Conservation (phyloP, 2,113 vertebrate species). For the Pogona vitticeps region DNA sequence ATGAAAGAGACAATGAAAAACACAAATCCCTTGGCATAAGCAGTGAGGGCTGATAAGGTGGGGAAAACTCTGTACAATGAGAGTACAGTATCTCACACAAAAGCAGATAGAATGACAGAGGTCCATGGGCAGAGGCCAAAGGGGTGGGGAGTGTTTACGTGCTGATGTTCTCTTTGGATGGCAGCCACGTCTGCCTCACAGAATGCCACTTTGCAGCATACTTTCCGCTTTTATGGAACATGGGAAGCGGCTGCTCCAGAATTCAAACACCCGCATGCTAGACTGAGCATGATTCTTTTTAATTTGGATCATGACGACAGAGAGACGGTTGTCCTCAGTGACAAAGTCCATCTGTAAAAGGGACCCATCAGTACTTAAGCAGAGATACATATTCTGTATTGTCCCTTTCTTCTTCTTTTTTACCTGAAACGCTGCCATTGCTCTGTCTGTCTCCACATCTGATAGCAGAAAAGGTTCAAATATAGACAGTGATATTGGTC, state of each 20-base stretch:
- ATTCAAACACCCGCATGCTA: no score
- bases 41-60: no score
- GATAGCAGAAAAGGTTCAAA: conserved; percentile 76
- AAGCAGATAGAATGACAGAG: no score
- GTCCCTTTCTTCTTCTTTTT: neutral
- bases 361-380: neutral
- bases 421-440: conserved; percentile 84
- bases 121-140: neutral
- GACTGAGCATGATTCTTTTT: no score
- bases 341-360: neutral
- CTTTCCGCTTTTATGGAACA: neutral
- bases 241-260: neutral
- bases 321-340: neutral
- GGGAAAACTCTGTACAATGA: no score
- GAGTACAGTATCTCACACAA: no score
- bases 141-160: no score
- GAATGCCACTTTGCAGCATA: neutral
- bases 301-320: no score
- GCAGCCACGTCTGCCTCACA: neutral
- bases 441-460: conserved; percentile 69
- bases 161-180: neutral
- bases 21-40: neutral
- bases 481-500: conserved; percentile 67
- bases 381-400: neutral
- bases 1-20: neutral